These are phyloP conservation scores for Pyrgus malvae DNA, from an alignment of 2,888 invertebrate species.

Conservation along the genomic window DNA sequence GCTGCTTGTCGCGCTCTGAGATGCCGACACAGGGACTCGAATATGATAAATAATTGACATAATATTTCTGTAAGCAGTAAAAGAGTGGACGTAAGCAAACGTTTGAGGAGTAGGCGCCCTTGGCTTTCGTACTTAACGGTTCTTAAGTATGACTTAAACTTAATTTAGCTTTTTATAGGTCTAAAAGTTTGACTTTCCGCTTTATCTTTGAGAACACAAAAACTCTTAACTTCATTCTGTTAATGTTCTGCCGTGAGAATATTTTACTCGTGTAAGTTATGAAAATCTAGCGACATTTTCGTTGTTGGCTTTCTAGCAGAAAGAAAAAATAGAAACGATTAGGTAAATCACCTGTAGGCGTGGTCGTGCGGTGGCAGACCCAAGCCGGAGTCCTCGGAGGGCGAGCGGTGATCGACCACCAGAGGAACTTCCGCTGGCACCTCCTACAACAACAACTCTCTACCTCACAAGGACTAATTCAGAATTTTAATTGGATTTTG, in stretches of 20 bases:
- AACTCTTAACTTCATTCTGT: slow-evolving; percentile 3
- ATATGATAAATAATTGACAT: slow-evolving; percentile 55
- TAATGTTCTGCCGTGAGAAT: background rate
- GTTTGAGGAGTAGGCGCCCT: slow-evolving; percentile 62
- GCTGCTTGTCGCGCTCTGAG: slow-evolving; percentile 44
- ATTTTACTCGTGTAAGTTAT: background rate
- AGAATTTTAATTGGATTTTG: slow-evolving; percentile 43
- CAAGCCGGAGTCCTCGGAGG: slow-evolving; percentile 97
- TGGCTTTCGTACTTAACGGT: slow-evolving; percentile 62
- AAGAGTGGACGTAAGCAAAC: slow-evolving; percentile 67
- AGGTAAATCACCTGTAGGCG: slow-evolving; percentile 83
- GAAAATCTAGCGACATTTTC: too few relatives aligned
- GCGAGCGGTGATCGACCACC: slow-evolving; percentile 89
- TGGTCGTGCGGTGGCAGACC: slow-evolving; percentile 91
- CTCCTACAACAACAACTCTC: slow-evolving; percentile 82
- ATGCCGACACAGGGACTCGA: slow-evolving; percentile 51
- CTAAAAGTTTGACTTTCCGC: slow-evolving; percentile 31
- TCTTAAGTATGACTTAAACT: slow-evolving; percentile 54
- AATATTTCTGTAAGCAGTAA: slow-evolving; percentile 62
- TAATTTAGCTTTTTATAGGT: slow-evolving; percentile 51
- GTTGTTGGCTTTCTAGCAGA: slow-evolving; percentile 35
- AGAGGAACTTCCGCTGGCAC: slow-evolving; percentile 80
- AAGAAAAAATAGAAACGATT: slow-evolving; percentile 37
- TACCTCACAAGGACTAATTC: slow-evolving; percentile 61
- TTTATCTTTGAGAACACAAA: background rate